These are phyloP conservation scores for Cryptomyrus ogoouensis DNA, from an alignment of 2,113 vertebrate species.

Conservation along the genomic window DNA sequence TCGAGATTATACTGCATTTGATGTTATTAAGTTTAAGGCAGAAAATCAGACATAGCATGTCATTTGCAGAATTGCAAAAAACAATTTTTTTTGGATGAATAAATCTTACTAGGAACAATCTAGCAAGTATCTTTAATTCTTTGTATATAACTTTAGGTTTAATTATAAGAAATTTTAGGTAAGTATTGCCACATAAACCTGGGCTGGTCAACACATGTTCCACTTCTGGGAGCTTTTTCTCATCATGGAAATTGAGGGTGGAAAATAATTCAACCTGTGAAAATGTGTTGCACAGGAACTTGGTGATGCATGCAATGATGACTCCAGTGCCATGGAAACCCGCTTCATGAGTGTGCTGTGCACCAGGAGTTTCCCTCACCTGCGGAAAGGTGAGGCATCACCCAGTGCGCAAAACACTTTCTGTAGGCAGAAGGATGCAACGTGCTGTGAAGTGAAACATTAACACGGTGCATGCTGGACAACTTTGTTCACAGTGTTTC, in stretches of 20 bases:
- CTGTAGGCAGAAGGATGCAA: not conserved
- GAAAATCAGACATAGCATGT: not conserved
- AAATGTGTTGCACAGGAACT: slow-evolving; percentile 65
- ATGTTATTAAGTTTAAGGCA: not conserved
- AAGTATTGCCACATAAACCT: not conserved
- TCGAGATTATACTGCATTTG: not conserved
- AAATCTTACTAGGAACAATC: not conserved
- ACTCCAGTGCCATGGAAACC: slow-evolving; percentile 79
- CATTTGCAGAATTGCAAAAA: not conserved
- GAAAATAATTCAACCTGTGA: not conserved
- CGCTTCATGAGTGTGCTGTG: slow-evolving; percentile 91
- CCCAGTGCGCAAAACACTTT: not conserved
- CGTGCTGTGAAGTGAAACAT: not conserved
- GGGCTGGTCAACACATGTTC: not conserved
- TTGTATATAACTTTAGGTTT: not conserved
- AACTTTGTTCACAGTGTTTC: slow-evolving; percentile 71
- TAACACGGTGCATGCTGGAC: not conserved
- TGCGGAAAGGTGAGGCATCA: slow-evolving; percentile 73
- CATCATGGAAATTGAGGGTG: not conserved
- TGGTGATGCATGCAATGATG: slow-evolving; percentile 73
- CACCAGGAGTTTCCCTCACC: slow-evolving; percentile 85
- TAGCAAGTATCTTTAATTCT: not conserved
- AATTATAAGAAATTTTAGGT: not conserved
- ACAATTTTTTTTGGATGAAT: not conserved
- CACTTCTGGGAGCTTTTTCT: not conserved